These are phyloP conservation scores for Podarcis muralis DNA, from an alignment of 2,113 vertebrate species.

Conservation along the genomic window DNA sequence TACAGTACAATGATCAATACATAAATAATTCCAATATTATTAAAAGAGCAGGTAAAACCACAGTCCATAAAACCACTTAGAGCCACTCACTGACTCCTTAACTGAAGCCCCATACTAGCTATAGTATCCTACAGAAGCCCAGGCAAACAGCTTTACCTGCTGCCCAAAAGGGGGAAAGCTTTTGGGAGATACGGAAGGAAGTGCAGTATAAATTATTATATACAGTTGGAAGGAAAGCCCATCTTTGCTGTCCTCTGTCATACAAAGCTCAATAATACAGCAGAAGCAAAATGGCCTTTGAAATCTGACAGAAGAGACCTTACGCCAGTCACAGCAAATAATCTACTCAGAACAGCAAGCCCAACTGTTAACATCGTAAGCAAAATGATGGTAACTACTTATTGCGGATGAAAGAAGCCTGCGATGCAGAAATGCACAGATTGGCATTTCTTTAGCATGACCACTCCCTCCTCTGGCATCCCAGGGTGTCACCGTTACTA, in stretches of 20 bases:
- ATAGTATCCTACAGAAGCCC: too few species aligned
- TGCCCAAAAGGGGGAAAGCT: not conserved
- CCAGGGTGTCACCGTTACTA: not conserved
- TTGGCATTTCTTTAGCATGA: not conserved
- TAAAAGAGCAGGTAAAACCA: too few species aligned
- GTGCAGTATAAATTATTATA: not conserved
- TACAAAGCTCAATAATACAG: not conserved
- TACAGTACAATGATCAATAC: too few species aligned
- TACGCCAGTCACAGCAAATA: not conserved
- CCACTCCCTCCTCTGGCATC: not conserved
- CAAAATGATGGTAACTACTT: not conserved
- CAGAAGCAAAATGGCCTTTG: not conserved
- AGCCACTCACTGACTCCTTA: too few species aligned
- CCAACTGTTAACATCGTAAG: not conserved
- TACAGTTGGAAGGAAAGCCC: not conserved
- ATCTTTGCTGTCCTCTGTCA: not conserved
- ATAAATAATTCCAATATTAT: too few species aligned
- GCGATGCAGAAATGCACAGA: too few species aligned
- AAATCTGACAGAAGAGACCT: not conserved
- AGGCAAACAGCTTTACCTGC: too few species aligned
- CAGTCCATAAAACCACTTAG: too few species aligned
- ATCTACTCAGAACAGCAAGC: not conserved
- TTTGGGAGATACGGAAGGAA: not conserved
- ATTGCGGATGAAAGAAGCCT: not conserved
- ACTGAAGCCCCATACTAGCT: too few species aligned